phyloP scores from a whole-genome alignment of 2,888 invertebrate species.

The Frankliniella fusca region DNA sequence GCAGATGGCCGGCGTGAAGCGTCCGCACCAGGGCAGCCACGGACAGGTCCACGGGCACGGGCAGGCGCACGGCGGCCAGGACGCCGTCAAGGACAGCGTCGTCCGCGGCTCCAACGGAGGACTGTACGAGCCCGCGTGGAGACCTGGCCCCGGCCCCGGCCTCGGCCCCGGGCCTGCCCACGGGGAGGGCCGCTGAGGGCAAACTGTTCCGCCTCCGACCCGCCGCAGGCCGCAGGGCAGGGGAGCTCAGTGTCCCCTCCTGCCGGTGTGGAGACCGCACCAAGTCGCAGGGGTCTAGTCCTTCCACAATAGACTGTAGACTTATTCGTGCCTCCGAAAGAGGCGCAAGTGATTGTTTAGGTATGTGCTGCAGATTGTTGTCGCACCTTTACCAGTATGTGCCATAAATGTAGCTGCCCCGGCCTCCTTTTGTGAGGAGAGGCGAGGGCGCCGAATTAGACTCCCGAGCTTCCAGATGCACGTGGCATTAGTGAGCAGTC shows the following conservation, averaged over 20 bases:
- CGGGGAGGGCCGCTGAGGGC: neutral
- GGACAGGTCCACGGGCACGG: neutral
- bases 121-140: neutral
- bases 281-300: too few species aligned
- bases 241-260: too few species aligned
- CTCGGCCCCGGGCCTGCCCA: too few species aligned
- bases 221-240: too few species aligned
- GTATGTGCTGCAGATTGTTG: neutral
- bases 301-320: too few species aligned
- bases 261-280: too few species aligned
- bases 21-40: slow-evolving; percentile 1
- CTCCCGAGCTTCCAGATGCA: too few species aligned
- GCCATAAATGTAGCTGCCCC: neutral
- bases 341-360: neutral
- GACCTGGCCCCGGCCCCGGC: neutral
- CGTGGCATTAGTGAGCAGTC: too few species aligned
- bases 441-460: too few species aligned
- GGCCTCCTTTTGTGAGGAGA: too few species aligned
- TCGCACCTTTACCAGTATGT: neutral
- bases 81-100: neutral
- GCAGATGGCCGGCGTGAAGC: slow-evolving; percentile 4
- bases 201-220: neutral
- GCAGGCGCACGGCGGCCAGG: neutral
- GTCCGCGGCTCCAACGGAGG: neutral
- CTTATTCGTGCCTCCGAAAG: too few species aligned